These are phyloP conservation scores for Nomada lathburiana DNA, from an alignment of 2,888 invertebrate genomes.

Conservation along the genomic window DNA sequence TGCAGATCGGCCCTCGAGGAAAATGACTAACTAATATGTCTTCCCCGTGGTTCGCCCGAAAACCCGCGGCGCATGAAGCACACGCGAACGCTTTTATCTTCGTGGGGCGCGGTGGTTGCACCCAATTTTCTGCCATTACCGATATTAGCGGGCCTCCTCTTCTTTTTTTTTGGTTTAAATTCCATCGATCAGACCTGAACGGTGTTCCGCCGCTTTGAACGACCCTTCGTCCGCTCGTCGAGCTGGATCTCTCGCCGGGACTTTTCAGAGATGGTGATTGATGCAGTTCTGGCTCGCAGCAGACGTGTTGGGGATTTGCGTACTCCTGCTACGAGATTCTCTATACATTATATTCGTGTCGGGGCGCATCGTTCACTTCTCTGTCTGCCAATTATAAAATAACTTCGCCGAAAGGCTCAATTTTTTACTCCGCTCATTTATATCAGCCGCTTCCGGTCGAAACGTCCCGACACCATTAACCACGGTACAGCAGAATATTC, in stretches of 20 bases:
- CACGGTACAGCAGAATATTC: too few relatives aligned
- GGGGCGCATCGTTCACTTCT: not conserved
- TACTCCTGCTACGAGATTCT: not conserved
- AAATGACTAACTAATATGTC: slow-evolving; percentile 61
- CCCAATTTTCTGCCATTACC: slow-evolving; percentile 53
- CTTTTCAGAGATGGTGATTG: slow-evolving; percentile 29
- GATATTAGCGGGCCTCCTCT: slow-evolving; percentile 34
- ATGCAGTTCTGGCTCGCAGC: slow-evolving; percentile 8
- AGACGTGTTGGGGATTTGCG: not conserved
- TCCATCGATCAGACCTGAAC: slow-evolving; percentile 30
- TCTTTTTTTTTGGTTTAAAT: slow-evolving; percentile 53
- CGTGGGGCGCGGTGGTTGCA: slow-evolving; percentile 26
- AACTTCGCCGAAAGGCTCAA: too few relatives aligned
- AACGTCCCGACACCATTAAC: too few relatives aligned
- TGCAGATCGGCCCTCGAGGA: slow-evolving; percentile 57
- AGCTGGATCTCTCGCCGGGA: not conserved
- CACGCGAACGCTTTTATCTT: slow-evolving; percentile 56
- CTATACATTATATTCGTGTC: not conserved
- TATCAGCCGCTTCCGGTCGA: too few relatives aligned
- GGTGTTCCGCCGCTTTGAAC: slow-evolving; percentile 6
- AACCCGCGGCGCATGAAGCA: slow-evolving; percentile 34
- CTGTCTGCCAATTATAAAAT: not conserved
- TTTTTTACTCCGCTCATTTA: too few relatives aligned
- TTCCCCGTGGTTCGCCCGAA: slow-evolving; percentile 48
- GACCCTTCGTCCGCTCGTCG: not conserved